Evolutionary conservation across 2,888 invertebrate species (phyloP), one percentile per base, ranked within the genome.

Genomic region (Mimumesa dahlbomi): DNA sequence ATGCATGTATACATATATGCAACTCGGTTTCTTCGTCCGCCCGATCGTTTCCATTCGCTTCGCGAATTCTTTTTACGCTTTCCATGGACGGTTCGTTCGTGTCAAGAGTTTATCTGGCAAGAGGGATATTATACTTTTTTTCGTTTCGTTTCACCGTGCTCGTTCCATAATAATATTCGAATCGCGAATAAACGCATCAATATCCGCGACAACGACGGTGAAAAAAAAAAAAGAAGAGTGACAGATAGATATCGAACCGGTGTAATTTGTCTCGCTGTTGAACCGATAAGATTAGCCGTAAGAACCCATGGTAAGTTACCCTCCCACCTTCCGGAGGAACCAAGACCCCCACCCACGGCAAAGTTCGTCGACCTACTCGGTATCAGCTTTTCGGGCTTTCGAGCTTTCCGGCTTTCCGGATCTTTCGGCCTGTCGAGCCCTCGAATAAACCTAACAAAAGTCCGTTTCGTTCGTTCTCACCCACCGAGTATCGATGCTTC

Each of bases 311-410:
- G 64, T 4, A 42, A 54, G 45, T 21, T 62, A 56, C 11, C 31
- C 40, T 52, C 43, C 48, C n/a, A 19, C 40, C 54, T 34, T 14
- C 43, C 49, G 36, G 42, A 22, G 59, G 21, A 57, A 54, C 58
- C 45, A 19, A 46, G 36, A 31, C 52, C 57, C 64, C 70, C 71
- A 22, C 50, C 42, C 43, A 63, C 29, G 54, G 52, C n/a, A 29
- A 59, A 66, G 85, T 83, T 82, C 82, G 75, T 81, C 74, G 82
- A 82, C 83, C 83, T 65, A 48, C 73, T 52, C 72, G 31, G 45
- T 29, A 66, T 64, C 29, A 9, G 7, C 29, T 29, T 1, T 9
- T 29, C 13, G 45, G 11, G 59, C 1, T 53, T 29, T 6, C 29
- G 29, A 29, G 7, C 1, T 9, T 9, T 9, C 9, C 29, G 29